Base-by-base conservation (phyloP, 2,113 vertebrate genomes). In the Abramis brama region DNA sequence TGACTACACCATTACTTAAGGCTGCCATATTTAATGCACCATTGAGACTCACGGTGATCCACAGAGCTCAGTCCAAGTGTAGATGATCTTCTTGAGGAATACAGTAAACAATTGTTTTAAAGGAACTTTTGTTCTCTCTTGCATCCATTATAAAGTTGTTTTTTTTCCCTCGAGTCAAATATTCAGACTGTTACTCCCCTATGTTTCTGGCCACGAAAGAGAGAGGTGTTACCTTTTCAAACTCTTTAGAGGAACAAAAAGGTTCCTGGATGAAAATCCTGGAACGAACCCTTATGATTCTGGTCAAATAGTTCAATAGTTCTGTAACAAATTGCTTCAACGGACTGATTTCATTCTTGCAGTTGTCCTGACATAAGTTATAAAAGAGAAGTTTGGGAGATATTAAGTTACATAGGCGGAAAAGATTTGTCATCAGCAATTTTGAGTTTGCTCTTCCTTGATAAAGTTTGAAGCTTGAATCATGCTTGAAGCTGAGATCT, bases 341-440 rank as follows among this genome's bases (percentile, higher is more conserved):
- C 5, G 66, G 76, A 62, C 64, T 45, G 15, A 45, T 66, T 62
- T 57, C 5, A 52, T 25, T 83, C 43, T 10, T 47, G 71, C n/a
- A 71, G 39, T 64, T 60, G 43, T 85, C 55, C 66, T 70, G 66
- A 84, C 59, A 39, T 25, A 83, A 86, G 45, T 17, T 30, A 12
- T 45, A 15, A 2, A 71, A 50, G 30, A 75, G 39, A 52, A 73
- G 85, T 87, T 85, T 66, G n/a, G 81, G 21, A 74, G 87, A 89
- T 90, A 87, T 25, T 60, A 62, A 77, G 27, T 90, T 92, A 92
- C 86, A 82, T 90, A 89, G 36, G 62, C 15, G 2, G 82, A 86
- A 50, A 60, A 78, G 25, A 88, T 87, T 82, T 90, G 86, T 89
- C 89, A 71, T 84, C 17, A 77, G n/a, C 79, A 77, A 79, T 91